These are phyloP conservation scores for Prunella strophiata DNA, from an alignment of 2,797 vertebrate species.

Conservation along the genomic window DNA sequence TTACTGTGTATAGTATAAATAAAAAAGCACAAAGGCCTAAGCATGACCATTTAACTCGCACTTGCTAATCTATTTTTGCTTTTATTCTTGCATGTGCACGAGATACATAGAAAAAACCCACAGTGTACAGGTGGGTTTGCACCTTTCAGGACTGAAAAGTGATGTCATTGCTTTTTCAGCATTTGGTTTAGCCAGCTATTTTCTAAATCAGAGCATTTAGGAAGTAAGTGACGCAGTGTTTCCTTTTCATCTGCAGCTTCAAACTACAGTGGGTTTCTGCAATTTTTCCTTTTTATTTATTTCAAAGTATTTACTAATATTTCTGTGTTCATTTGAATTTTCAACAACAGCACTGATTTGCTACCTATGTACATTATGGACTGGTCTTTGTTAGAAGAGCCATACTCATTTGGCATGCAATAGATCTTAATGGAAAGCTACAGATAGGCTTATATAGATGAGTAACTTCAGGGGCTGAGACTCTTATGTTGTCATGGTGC, in stretches of 20 bases:
- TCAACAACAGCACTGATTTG: not conserved
- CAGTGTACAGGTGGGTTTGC: not conserved
- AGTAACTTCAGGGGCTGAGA: constrained; percentile 86
- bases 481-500: constrained; percentile 98
- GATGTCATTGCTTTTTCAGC: not conserved
- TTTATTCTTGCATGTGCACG: not conserved
- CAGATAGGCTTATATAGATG: constrained; percentile 87
- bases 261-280: not conserved
- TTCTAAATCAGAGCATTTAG: not conserved
- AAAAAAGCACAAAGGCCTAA: not conserved
- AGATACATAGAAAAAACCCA: not conserved
- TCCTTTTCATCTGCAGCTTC: not conserved
- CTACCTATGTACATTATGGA: not conserved
- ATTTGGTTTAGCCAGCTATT: not conserved
- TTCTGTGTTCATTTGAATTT: not conserved
- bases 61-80: not conserved
- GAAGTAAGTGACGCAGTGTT: not conserved
- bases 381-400: constrained; percentile 59
- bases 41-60: not conserved
- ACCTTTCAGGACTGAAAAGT: not conserved
- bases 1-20: not conserved
- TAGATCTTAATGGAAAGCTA: constrained; percentile 81
- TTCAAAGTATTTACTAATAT: not conserved
- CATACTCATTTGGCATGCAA: constrained; percentile 13
- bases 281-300: not conserved